These are phyloP conservation scores for Gavialis gangeticus DNA, from an alignment of 2,113 vertebrate species.

Conservation along the genomic window DNA sequence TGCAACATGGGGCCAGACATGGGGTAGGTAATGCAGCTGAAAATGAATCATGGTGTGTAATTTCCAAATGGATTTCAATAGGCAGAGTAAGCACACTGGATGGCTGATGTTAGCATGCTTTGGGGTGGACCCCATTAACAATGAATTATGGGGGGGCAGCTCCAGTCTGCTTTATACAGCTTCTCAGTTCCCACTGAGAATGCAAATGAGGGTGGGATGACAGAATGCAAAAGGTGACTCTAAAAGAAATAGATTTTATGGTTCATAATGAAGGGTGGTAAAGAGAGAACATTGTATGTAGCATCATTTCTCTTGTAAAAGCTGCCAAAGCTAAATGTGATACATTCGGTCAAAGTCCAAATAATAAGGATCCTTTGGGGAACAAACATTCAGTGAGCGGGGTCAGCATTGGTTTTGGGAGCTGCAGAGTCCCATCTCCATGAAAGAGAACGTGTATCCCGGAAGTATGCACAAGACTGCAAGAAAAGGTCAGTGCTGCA, in stretches of 20 bases:
- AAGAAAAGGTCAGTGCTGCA: too few relatives aligned
- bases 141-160: neutral
- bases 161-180: neutral
- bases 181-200: neutral
- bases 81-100: neutral
- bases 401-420: too few relatives aligned
- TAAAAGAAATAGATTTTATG: neutral
- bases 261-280: neutral
- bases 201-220: neutral
- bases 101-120: neutral
- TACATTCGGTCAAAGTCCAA: neutral
- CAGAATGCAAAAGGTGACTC: neutral
- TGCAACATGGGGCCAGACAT: neutral
- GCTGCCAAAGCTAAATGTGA: neutral
- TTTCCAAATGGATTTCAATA: neutral
- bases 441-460: too few relatives aligned
- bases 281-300: neutral
- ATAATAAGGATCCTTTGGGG: neutral
- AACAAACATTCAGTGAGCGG: neutral
- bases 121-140: neutral
- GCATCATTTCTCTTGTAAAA: neutral
- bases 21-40: neutral
- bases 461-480: too few relatives aligned
- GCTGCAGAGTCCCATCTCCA: too few relatives aligned
- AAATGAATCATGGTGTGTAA: neutral